phyloP scores from a whole-genome alignment of 2,797 vertebrate species.

The Sphenodon punctatus region DNA sequence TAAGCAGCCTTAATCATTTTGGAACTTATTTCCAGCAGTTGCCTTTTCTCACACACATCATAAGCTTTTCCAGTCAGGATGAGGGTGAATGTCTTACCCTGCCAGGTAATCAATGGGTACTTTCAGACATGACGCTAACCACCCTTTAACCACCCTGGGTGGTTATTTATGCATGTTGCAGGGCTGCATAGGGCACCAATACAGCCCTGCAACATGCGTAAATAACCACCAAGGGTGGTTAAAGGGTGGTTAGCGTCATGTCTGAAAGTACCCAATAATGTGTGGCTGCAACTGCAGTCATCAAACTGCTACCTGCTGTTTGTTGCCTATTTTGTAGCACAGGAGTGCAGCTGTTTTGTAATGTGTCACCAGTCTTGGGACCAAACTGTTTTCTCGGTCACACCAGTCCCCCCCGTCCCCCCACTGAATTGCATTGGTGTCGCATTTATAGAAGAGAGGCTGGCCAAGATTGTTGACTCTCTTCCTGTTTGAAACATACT shows the following conservation, averaged over 20 bases:
- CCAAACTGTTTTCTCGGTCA: neutral
- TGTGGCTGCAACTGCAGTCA: too few species aligned
- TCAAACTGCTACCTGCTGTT: neutral
- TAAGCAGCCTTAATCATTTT: fast-evolving
- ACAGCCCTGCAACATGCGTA: too few species aligned
- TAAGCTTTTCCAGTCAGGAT: fast-evolving
- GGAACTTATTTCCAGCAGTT: fast-evolving
- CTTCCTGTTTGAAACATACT: neutral
- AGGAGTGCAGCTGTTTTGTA: neutral
- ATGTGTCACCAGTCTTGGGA: neutral
- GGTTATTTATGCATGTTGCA: too few species aligned
- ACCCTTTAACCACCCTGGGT: too few species aligned
- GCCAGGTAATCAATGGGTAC: too few species aligned
- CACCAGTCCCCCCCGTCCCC: neutral
- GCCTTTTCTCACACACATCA: neutral
- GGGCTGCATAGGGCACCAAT: too few species aligned
- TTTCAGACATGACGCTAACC: too few species aligned
- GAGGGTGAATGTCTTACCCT: neutral
- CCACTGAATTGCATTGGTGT: neutral
- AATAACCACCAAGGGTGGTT: too few species aligned
- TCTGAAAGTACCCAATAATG: too few species aligned
- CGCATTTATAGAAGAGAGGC: neutral
- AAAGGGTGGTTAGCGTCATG: too few species aligned
- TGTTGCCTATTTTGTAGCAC: fast-evolving
- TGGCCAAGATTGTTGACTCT: neutral